Conservation (phyloP, 1,140 invertebrate species). For the Helicoverpa zea region DNA sequence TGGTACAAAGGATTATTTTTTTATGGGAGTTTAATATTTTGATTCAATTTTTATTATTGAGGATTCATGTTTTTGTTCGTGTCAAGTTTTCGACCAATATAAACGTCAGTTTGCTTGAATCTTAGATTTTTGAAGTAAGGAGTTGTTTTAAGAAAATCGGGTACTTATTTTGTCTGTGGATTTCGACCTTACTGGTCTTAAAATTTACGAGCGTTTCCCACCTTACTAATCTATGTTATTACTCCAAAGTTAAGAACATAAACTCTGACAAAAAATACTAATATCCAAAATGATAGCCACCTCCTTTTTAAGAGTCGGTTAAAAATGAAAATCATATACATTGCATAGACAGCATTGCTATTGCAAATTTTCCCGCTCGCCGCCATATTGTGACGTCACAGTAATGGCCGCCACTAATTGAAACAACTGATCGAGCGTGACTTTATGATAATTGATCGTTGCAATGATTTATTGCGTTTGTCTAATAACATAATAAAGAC, state of each 20-base stretch:
- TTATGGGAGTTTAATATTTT: conserved; percentile 15
- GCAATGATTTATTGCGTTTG: conserved; percentile 52
- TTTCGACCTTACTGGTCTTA: no score
- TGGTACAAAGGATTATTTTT: conserved; percentile 32
- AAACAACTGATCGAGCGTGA: conserved; percentile 52
- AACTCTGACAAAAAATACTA: no score
- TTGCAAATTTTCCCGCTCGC: conserved; percentile 38
- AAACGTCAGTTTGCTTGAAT: no score
- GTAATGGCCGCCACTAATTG: conserved; percentile 56
- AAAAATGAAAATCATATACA: neutral
- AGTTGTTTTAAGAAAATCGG: no score
- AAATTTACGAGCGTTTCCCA: no score
- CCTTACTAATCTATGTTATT: no score
- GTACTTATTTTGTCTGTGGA: no score
- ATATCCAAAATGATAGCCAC: neutral
- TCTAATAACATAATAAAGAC: conserved; percentile 48
- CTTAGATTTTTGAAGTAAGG: no score
- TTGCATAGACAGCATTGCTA: neutral
- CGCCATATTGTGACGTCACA: conserved; percentile 52
- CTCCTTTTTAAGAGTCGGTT: no score
- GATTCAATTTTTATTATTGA: conserved; percentile 7
- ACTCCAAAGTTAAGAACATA: no score
- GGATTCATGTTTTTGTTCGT: no score
- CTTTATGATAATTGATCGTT: conserved; percentile 47
- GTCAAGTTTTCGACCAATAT: no score